phyloP scores from a whole-genome alignment of 2,888 invertebrate species.

The Plutella xylostella region DNA sequence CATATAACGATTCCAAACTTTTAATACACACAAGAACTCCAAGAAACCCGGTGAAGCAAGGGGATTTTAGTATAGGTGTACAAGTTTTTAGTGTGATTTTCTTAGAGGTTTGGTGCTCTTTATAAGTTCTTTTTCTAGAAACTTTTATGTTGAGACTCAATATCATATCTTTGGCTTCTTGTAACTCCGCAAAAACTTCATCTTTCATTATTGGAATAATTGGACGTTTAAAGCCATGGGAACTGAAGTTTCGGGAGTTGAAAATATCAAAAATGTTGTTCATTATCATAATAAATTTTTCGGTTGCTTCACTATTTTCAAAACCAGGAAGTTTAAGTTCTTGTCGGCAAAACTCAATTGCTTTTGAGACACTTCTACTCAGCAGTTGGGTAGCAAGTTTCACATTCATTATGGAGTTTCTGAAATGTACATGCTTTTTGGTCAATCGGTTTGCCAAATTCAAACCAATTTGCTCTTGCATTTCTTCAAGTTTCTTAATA shows the following conservation, averaged over 20 bases:
- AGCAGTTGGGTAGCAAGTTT: conserved; percentile 16
- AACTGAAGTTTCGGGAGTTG: conserved; percentile 11
- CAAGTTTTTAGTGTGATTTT: not conserved
- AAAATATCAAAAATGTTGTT: conserved; percentile 16
- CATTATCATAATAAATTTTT: conserved; percentile 12
- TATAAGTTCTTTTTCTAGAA: not conserved
- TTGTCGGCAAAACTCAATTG: conserved; percentile 13
- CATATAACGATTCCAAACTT: conserved; percentile 4
- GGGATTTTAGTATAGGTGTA: conserved; percentile 7
- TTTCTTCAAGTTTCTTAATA: not conserved
- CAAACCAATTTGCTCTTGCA: conserved; percentile 4
- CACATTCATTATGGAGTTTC: conserved; percentile 17
- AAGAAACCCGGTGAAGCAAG: conserved; percentile 2
- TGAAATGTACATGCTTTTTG: conserved; percentile 9
- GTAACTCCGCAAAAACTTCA: not conserved
- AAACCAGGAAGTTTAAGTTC: conserved; percentile 3
- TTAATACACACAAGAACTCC: conserved; percentile 5
- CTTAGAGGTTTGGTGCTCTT: not conserved
- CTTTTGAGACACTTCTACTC: conserved; percentile 9
- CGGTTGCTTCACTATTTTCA: conserved; percentile 10
- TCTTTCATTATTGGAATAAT: conserved; percentile 1
- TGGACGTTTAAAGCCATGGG: conserved; percentile 2
- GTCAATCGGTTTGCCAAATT: conserved; percentile 6
- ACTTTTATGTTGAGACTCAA: conserved; percentile 9
- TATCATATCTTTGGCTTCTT: conserved; percentile 10